A percentile compares a stretch with the other conserved stretches of the same genome.
Conservation (phyloP, 2,888 invertebrate genomes). For the Dione juno region DNA sequence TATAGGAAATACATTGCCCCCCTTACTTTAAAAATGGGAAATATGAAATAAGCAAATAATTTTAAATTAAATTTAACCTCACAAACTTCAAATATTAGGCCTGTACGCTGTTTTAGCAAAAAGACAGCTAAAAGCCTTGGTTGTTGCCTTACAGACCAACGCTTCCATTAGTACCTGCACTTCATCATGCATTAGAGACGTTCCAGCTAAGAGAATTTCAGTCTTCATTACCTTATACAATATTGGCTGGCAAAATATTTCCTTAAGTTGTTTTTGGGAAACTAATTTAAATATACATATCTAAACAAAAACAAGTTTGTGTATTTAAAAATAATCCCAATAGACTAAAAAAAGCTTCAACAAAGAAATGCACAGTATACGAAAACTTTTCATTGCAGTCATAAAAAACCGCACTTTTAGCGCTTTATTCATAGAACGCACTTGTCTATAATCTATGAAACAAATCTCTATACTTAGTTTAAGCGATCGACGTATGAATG, state of each 20-base stretch:
- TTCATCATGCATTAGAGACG: slow-evolving; percentile 16
- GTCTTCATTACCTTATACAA: neutral
- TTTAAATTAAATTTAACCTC: too few species aligned
- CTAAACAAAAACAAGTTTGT: neutral
- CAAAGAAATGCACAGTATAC: neutral
- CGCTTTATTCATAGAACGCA: slow-evolving; percentile 23
- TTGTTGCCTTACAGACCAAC: neutral
- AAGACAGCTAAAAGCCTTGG: slow-evolving; percentile 7
- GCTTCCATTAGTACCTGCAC: slow-evolving; percentile 15
- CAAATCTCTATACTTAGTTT: slow-evolving; percentile 19
- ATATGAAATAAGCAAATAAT: too few species aligned
- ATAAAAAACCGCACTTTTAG: slow-evolving; percentile 23
- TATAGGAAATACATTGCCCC: too few species aligned
- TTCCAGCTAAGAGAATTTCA: neutral
- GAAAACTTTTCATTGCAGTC: slow-evolving; percentile 13
- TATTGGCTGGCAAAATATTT: neutral
- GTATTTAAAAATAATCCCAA: neutral
- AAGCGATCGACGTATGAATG: slow-evolving; percentile 47
- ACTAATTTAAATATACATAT: too few species aligned
- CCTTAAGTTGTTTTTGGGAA: neutral
- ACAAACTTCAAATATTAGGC: neutral
- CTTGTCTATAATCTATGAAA: slow-evolving; percentile 12
- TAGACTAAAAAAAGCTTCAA: neutral
- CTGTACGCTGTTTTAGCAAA: neutral
- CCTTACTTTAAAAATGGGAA: too few species aligned